These are phyloP conservation scores for Ceratotherium simum DNA, from an alignment of 2,113 vertebrate genomes.

Conservation along the genomic window DNA sequence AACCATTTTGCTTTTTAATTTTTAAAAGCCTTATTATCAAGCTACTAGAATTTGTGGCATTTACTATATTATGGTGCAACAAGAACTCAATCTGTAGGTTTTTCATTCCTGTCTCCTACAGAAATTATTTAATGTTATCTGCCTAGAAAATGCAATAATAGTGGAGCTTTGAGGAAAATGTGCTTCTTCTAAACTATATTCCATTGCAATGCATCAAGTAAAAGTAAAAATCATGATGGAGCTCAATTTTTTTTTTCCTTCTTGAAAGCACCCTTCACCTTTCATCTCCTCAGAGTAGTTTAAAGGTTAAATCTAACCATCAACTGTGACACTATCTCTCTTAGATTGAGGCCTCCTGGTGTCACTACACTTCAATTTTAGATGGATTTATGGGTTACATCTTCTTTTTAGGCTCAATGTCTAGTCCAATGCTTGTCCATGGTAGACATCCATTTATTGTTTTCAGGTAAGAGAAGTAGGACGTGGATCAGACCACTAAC, in stretches of 20 bases:
- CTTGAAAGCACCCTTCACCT: neutral
- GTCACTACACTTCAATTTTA: neutral
- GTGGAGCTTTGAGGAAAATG: neutral
- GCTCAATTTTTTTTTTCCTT: neutral
- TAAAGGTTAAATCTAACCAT: neutral
- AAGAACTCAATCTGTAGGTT: neutral
- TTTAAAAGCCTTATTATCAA: neutral
- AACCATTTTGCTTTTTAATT: neutral
- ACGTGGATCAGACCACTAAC: too few species aligned
- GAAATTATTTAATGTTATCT: neutral
- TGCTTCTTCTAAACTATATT: neutral
- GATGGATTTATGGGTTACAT: neutral
- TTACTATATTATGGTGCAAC: neutral
- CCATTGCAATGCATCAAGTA: neutral
- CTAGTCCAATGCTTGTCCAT: neutral
- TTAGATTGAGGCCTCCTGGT: fast-evolving
- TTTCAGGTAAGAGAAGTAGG: neutral
- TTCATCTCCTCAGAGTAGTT: neutral
- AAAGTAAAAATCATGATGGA: neutral
- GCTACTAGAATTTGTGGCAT: neutral
- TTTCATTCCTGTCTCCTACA: neutral
- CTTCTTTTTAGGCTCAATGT: neutral
- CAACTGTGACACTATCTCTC: neutral
- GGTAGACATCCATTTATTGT: neutral
- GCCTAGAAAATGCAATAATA: neutral